Base-by-base conservation (phyloP, 2,888 invertebrate species). In the Drosophila eohydei region DNA sequence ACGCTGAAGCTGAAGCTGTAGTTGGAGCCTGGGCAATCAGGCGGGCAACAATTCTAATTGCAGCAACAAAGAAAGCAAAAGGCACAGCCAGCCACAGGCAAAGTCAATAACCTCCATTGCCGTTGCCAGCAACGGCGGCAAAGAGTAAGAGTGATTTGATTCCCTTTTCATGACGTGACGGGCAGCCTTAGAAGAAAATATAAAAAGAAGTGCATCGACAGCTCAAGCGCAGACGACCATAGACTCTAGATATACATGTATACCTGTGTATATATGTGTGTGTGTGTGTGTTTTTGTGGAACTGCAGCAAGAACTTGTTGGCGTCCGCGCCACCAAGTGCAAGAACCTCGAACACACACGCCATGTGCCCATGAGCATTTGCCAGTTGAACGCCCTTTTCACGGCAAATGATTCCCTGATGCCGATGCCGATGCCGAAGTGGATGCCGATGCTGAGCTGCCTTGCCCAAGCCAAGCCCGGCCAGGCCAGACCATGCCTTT, bases 331-430 rank as follows among this genome's bases (percentile, higher is more conserved):
- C 54, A 54, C 71, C 70, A 73, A 80, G 80, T 74, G 78, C 82
- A 88, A 88, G 80, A 86, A 81, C 78, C 85, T 85, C 81, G 67
- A 52, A 40, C 54, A 64, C 77, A 78, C 80, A 80, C 74, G 85
- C 85, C 76, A 87, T 82, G 84, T 77, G 79, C 78, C 80, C 80
- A 81, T 87, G 83, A 75, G 79, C 83, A 80, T 84, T 78, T 81
- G 80, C 80, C 85, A 90, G 92, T 92, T 92, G 92, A 92, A 92
- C 90, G 92, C 91, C 92, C 92, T 92, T 92, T 92, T 92, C 91
- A 92, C 91, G 92, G 91, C 92, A 92, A 92, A 90, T 92, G 91
- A 91, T 92, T 92, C 91, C 68, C 77, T 86, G 81, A 81, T 87
- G 80, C 75, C 72, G 57, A 67, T 76, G 78, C 64, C 57, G 44